phyloP scores from a whole-genome alignment of 2,888 invertebrate genomes.

The Drosophila antonietae region DNA sequence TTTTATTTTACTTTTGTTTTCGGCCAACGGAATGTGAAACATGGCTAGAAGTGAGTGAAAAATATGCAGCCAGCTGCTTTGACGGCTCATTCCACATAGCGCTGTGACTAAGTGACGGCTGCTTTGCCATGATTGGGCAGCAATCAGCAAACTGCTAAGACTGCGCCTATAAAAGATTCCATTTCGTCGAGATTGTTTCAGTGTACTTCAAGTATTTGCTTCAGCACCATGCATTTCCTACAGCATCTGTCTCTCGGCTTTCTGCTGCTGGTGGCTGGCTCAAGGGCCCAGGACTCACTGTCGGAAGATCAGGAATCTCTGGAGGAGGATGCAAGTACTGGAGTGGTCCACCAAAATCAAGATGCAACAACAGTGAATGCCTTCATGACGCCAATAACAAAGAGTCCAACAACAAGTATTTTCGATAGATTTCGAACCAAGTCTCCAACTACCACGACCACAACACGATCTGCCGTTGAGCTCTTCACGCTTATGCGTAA shows the following conservation, averaged over 20 bases:
- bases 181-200: not conserved
- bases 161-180: slow-evolving; percentile 37
- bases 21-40: slow-evolving; percentile 21
- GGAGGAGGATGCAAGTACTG: not conserved
- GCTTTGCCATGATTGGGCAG: slow-evolving; percentile 18
- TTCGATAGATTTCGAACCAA: slow-evolving; percentile 18
- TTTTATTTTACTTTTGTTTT: not conserved
- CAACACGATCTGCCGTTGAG: slow-evolving; percentile 9
- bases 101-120: slow-evolving; percentile 36
- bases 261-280: not conserved
- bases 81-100: not conserved
- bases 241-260: slow-evolving; percentile 1
- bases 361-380: not conserved
- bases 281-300: not conserved
- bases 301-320: not conserved
- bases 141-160: not conserved
- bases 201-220: slow-evolving; percentile 4
- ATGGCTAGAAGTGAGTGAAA: slow-evolving; percentile 3
- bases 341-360: not conserved
- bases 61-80: slow-evolving; percentile 25
- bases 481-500: not conserved
- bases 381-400: slow-evolving; percentile 7
- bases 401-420: slow-evolving; percentile 16
- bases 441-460: not conserved
- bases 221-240: slow-evolving; percentile 27